Conservation (phyloP, 2,797 vertebrate species). For the Channallabes apus region DNA sequence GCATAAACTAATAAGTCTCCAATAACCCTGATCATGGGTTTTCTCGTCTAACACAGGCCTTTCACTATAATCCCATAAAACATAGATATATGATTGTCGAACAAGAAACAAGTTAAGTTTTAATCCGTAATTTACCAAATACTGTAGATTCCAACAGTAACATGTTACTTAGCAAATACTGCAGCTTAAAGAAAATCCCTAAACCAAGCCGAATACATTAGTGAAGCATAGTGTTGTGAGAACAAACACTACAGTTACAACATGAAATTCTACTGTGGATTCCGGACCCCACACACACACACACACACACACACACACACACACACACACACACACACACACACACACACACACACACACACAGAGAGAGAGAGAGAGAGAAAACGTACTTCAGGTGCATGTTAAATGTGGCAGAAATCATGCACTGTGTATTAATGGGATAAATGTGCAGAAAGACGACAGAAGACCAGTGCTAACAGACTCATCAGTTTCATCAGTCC, state of each 20-base stretch:
- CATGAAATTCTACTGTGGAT: conserved; percentile 2
- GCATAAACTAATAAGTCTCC: neutral
- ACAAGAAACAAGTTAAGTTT: neutral
- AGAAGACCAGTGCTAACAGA: neutral
- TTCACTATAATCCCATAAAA: neutral
- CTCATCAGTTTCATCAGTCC: neutral
- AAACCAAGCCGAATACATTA: neutral
- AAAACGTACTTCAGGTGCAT: conserved; percentile 24
- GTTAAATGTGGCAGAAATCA: neutral
- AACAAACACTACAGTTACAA: neutral
- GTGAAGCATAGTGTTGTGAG: neutral
- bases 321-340: too few species aligned
- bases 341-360: too few species aligned
- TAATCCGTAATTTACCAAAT: neutral
- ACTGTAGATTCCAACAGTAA: neutral
- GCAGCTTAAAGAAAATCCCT: neutral
- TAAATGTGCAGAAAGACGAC: neutral
- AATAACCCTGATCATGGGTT: neutral
- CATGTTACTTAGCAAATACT: neutral
- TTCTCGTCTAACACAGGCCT: neutral
- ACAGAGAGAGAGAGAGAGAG: too few species aligned
- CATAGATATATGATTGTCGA: neutral
- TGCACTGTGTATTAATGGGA: neutral
- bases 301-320: neutral
- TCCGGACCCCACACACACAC: conserved; percentile 33